Base-by-base conservation (phyloP, 2,797 vertebrate species). In the Melanotaenia trifasciata region DNA sequence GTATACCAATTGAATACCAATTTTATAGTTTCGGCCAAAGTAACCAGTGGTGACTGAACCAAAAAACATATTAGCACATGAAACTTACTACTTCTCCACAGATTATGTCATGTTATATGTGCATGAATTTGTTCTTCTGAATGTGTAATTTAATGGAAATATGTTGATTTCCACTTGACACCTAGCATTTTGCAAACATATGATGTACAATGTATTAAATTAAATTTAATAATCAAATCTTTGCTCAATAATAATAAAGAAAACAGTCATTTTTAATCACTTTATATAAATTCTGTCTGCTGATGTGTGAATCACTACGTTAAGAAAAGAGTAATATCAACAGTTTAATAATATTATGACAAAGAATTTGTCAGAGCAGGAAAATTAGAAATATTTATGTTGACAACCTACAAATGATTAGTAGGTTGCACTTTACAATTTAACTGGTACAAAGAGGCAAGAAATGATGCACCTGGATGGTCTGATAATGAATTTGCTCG, bases 401-500 rank as follows among this genome's bases (percentile, higher is more conserved):
- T 13, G 4, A 32, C 3, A 66, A 22, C 2, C 9, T 36, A 30
- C 36, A 22, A 13, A 70, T 33, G n/a, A 43, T 32, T 26, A 28
- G 51, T 58, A 0, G 8, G 30, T 47, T 70, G 70, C 59, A 20
- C 40, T 72, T 70, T 50, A 26, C 58, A 56, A 50, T 57, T 69
- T 65, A 70, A 53, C 16, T 7, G 30, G 11, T 58, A 61, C 66
- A 47, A 57, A 63, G 65, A 64, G 57, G 70, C 79, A 74, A 75
- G 81, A 50, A 54, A 72, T 70, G 67, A 84, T 77, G 68, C 58
- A 64, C 70, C 68, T 63, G 14, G n/a, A 40, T 67, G 35, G 64
- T 51, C 26, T 54, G 66, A 70, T 77, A 82, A 88, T 82, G 51
- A 84, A 80, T 78, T 76, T 45, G 70, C 69, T 81, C 56, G 2